Evolutionary conservation across 2,113 vertebrate genomes (phyloP).

Genomic region (Lonchura striata): DNA sequence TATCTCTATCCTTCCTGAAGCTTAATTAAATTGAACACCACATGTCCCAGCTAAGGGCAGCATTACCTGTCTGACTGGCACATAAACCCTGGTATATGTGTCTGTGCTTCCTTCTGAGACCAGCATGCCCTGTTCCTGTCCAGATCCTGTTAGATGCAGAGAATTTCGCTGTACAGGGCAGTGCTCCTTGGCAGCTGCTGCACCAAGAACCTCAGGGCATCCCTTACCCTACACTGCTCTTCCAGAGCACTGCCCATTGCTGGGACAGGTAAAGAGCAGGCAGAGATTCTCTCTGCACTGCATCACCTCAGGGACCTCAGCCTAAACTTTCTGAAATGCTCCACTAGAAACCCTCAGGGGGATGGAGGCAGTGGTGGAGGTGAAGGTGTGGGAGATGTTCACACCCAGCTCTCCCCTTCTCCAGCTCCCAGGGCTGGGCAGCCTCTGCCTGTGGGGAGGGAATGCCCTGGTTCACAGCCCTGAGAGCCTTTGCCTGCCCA

Average conservation of each 20-base stretch:
- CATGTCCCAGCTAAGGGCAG: neutral
- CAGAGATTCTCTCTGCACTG: neutral
- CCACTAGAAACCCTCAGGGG: neutral
- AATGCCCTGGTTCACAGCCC: neutral
- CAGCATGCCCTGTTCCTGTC: neutral
- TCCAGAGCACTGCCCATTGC: accelerated
- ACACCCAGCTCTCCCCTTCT: neutral
- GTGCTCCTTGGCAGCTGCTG: accelerated
- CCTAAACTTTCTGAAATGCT: neutral
- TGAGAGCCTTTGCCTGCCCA: accelerated
- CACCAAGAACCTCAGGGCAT: neutral
- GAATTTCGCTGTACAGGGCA: neutral
- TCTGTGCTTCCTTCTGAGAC: neutral
- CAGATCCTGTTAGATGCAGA: accelerated
- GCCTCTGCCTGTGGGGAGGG: neutral
- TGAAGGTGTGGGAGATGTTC: neutral
- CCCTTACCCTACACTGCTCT: no score
- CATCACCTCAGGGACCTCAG: neutral
- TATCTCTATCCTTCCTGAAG: neutral
- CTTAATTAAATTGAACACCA: neutral
- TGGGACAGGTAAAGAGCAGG: neutral
- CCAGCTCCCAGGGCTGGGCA: neutral
- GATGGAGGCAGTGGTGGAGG: neutral
- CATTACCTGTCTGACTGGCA: neutral
- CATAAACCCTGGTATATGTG: neutral